phyloP scores from a whole-genome alignment of 2,797 vertebrate genomes.

The Lycodopsis pacificus region DNA sequence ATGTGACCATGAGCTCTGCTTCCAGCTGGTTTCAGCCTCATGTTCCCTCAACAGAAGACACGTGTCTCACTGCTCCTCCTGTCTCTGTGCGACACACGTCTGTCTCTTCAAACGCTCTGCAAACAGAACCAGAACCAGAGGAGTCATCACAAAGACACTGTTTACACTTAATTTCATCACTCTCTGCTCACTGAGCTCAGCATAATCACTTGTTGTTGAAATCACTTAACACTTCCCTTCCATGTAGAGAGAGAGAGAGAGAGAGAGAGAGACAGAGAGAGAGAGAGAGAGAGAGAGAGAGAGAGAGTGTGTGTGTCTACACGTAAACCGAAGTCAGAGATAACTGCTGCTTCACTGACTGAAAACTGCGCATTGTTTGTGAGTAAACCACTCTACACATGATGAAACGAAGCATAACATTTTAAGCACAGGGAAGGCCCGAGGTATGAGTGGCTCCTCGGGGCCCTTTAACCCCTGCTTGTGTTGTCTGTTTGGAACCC shows the following conservation, averaged over 20 bases:
- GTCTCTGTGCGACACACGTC: neutral
- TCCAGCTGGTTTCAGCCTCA: neutral
- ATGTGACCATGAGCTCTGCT: neutral
- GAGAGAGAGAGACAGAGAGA: too few species aligned
- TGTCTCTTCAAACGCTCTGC: neutral
- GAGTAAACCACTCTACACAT: neutral
- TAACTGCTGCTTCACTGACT: constrained; percentile 32
- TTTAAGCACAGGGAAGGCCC: neutral
- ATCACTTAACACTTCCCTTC: constrained; percentile 43
- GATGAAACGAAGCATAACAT: neutral
- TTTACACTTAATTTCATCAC: constrained; percentile 22
- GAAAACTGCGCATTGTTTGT: constrained; percentile 17
- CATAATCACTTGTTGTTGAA: constrained; percentile 45
- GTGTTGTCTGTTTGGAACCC: neutral
- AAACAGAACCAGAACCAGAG: neutral
- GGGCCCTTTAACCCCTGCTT: neutral
- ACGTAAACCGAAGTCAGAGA: constrained; percentile 3
- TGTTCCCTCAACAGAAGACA: neutral
- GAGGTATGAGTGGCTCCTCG: neutral
- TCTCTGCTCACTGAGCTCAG: constrained; percentile 44
- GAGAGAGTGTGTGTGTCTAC: neutral
- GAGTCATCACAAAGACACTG: constrained; percentile 37
- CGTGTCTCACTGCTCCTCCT: neutral
- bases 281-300: too few species aligned
- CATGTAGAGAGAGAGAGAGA: neutral